Base-by-base conservation (phyloP, 2,113 vertebrate genomes). In the Equus quagga region DNA sequence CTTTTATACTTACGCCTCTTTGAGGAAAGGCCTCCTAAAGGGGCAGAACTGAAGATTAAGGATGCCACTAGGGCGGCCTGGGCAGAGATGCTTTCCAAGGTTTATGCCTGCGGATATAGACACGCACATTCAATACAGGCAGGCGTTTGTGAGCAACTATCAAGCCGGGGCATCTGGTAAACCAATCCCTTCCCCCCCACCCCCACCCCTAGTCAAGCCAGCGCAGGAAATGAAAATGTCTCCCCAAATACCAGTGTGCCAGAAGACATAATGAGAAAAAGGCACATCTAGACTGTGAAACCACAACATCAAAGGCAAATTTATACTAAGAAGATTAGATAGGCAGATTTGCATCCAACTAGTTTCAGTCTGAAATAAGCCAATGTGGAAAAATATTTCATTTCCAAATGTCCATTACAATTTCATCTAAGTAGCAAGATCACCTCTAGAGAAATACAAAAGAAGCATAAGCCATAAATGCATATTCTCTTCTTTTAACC, bases 251-350 rank as follows among this genome's bases (percentile, higher is more conserved):
- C 51, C 24, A 73, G 36, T 73, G 51, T 83, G 46, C 91, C 93
- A 76, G 83, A 92, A 95, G 89, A 93, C 64, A 72, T 62, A 87
- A 96, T 67, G 75, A 95, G 78, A 86, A 82, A 82, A 60, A 69
- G 64, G 62, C 72, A 60, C 17, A 93, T 72, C 36, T 87, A 84
- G 69, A 94, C 79, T 60, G 80, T 33, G 76, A 93, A 96, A 90
- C 79, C 89, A 91, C 10, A 28, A 95, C 92, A 98, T 97, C 95
- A 96, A 98, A 98, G 94, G 96, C 94, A 95, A 96, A 95, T 96
- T 94, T 88, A 87, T 85, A 95, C 96, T 97, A 98, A 97, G 97
- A 91, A 96, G 97, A 97, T 97, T 97, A 96, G 92, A 96, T 96
- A 97, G 83, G 94, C 94, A 98, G 94, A 98, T 97, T 94, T 96